phyloP scores from a whole-genome alignment of 2,888 invertebrate genomes.

The Epinotia demarniana region DNA sequence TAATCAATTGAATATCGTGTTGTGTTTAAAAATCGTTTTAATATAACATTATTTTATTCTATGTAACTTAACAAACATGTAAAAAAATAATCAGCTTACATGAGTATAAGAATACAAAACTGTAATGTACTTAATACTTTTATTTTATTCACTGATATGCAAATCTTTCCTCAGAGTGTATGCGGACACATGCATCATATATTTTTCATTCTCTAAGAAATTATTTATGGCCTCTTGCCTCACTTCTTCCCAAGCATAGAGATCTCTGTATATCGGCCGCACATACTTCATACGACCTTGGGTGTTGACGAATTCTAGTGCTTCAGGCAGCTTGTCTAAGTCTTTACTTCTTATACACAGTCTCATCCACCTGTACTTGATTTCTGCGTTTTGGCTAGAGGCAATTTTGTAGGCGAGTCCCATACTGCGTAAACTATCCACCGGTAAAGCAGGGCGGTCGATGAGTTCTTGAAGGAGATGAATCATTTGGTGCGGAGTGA shows the following conservation, averaged over 20 bases:
- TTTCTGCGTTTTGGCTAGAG: constrained; percentile 90
- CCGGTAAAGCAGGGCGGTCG: constrained; percentile 78
- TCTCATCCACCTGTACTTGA: constrained; percentile 91
- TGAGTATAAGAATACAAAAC: constrained; percentile 37
- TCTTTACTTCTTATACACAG: constrained; percentile 90
- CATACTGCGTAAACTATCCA: constrained; percentile 76
- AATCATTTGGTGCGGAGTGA: constrained; percentile 87
- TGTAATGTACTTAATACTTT: constrained; percentile 31
- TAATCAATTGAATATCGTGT: not conserved
- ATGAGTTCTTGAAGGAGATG: constrained; percentile 89
- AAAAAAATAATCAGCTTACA: constrained; percentile 42
- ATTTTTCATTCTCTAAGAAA: constrained; percentile 87
- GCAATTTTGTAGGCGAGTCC: constrained; percentile 87
- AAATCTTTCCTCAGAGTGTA: constrained; percentile 91
- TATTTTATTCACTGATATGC: constrained; percentile 72
- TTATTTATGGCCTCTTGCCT: constrained; percentile 88
- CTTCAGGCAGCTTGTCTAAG: constrained; percentile 86
- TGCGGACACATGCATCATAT: constrained; percentile 94
- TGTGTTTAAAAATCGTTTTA: not conserved
- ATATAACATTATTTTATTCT: constrained; percentile 42
- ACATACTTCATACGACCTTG: constrained; percentile 97
- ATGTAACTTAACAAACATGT: constrained; percentile 39
- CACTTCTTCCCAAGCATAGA: constrained; percentile 91
- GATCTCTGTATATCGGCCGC: constrained; percentile 93
- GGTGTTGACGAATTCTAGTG: constrained; percentile 91